Evolutionary conservation across 2,888 invertebrate species (phyloP).

Genomic region (Entomobrya multifasciata): DNA sequence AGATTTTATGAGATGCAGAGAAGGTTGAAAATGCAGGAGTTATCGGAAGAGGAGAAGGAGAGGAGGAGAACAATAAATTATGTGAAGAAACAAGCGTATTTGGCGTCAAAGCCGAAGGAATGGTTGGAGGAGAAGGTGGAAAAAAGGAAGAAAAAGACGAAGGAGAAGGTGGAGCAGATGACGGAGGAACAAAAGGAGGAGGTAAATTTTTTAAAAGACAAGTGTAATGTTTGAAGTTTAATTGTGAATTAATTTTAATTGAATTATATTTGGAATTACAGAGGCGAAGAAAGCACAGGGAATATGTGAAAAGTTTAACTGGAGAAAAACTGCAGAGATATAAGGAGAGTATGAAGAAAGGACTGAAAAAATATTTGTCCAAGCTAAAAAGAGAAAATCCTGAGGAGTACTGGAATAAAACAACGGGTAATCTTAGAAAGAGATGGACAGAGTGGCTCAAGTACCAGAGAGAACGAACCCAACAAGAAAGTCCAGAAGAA

Average conservation of each 20-base stretch:
- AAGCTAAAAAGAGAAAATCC: background rate
- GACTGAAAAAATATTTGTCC: background rate
- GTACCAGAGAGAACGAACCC: background rate
- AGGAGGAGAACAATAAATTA: background rate
- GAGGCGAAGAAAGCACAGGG: background rate
- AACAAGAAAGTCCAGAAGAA: background rate
- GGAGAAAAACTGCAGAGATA: conserved; percentile 8
- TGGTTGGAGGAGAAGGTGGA: background rate
- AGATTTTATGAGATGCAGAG: background rate
- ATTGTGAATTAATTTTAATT: no score
- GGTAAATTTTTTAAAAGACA: background rate
- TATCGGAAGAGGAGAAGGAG: background rate
- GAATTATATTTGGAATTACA: no score
- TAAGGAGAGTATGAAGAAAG: background rate
- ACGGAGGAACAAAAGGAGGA: background rate
- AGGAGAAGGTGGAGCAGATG: background rate
- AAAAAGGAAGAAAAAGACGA: background rate
- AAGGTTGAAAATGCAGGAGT: background rate
- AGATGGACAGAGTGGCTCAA: background rate
- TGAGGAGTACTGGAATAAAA: background rate
- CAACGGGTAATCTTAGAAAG: background rate
- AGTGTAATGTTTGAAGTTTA: no score
- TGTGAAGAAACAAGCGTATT: background rate
- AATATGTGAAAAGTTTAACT: background rate
- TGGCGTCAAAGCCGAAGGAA: background rate